These are phyloP conservation scores for Picathartes gymnocephalus DNA, from an alignment of 2,113 vertebrate species.

Conservation along the genomic window DNA sequence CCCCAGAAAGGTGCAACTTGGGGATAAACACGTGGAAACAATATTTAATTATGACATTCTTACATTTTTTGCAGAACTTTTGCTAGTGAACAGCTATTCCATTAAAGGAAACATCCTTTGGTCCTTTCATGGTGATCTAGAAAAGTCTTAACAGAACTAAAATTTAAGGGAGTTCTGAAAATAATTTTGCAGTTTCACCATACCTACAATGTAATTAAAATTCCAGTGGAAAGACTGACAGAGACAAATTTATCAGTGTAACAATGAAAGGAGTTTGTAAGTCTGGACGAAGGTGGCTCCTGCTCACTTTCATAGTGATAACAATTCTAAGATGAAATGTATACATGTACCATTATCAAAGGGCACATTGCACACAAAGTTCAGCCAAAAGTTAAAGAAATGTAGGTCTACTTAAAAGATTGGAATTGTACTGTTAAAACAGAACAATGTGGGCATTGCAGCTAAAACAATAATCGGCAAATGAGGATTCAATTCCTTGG, in stretches of 20 bases:
- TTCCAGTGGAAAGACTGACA: not conserved
- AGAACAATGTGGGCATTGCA: too few species aligned
- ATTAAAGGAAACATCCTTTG: not conserved
- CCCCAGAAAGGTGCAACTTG: not conserved
- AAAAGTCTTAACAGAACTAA: not conserved
- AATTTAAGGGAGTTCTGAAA: not conserved
- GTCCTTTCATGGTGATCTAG: not conserved
- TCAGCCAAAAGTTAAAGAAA: not conserved
- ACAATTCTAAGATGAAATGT: not conserved
- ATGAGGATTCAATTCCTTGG: not conserved
- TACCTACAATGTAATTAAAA: not conserved
- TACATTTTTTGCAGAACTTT: not conserved
- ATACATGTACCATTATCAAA: not conserved
- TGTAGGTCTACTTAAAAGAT: not conserved
- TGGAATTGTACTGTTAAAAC: not conserved
- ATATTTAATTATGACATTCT: not conserved
- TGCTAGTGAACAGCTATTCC: not conserved
- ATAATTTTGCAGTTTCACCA: not conserved
- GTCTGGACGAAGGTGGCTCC: not conserved
- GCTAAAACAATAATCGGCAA: not conserved
- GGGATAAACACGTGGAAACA: not conserved
- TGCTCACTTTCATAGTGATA: not conserved
- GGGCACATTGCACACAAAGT: not conserved
- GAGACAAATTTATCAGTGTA: not conserved
- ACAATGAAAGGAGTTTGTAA: not conserved